These are phyloP conservation scores for Eugnorisma glareosa DNA, from an alignment of 2,888 invertebrate species.

Conservation along the genomic window DNA sequence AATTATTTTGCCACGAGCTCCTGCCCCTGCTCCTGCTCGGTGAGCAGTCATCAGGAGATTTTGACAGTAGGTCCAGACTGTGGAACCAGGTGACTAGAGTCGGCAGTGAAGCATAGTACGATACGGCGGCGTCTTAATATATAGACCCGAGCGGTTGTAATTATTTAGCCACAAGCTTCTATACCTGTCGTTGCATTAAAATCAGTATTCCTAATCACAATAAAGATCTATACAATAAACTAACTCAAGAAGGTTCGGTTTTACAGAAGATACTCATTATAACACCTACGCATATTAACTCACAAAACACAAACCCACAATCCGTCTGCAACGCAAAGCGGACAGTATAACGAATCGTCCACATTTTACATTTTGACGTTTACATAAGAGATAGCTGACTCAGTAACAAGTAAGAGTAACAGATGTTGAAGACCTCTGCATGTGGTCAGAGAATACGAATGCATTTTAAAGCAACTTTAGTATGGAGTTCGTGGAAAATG, in stretches of 20 bases:
- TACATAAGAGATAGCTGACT: constrained; percentile 22
- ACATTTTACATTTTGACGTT: constrained; percentile 32
- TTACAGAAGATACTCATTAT: not conserved
- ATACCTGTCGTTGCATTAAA: too few relatives aligned
- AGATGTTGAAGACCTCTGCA: constrained; percentile 11
- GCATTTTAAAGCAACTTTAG: not conserved
- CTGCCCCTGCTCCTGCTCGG: too few relatives aligned
- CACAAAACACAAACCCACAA: constrained; percentile 19
- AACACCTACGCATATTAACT: not conserved
- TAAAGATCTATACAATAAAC: too few relatives aligned
- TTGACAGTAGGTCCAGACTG: too few relatives aligned
- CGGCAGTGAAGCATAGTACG: too few relatives aligned
- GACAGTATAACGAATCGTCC: constrained; percentile 23
- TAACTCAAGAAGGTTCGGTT: not conserved
- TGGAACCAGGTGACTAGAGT: too few relatives aligned
- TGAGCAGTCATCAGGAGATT: too few relatives aligned
- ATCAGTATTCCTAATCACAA: too few relatives aligned
- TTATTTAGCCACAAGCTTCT: too few relatives aligned
- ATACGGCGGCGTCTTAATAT: too few relatives aligned
- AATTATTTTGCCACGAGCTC: too few relatives aligned
- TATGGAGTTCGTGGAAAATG: constrained; percentile 7
- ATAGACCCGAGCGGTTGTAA: too few relatives aligned
- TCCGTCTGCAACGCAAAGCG: constrained; percentile 3
- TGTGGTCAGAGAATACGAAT: constrained; percentile 9
- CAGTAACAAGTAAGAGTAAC: not conserved